Base-by-base conservation (phyloP, 2,113 vertebrate species). In the Melanostigma gelatinosum region DNA sequence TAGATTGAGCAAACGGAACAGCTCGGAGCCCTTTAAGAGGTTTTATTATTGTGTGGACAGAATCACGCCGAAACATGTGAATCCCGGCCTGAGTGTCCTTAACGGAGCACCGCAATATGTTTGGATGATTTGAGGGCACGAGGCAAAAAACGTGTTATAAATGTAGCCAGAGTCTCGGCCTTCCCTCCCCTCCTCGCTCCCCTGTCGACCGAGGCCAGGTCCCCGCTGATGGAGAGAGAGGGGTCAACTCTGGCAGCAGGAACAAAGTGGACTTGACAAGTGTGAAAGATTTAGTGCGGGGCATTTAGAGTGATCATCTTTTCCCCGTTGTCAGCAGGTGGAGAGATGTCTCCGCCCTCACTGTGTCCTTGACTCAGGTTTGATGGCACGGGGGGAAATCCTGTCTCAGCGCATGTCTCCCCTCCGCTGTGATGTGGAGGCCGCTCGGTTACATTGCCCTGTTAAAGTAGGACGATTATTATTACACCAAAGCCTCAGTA, bases 261-360 rank as follows among this genome's bases (percentile, higher is more conserved):
- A 90, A 92, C 90, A 92, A 93, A 94, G 87, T 91, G 88, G 89
- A 93, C 87, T 91, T 90, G 92, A 93, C 91, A 94, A 90, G 92
- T 91, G 92, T 93, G 93, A 92, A 93, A 93, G 92, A 94, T 93
- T 94, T 93, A 94, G 89, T 88, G 90, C 82, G 18, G 77, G 86
- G 81, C 92, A 81, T 94, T 93, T 91, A 90, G 84, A 93, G 90
- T 86, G 88, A 93, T 94, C 90, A 93, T 93, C 91, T 91, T 89
- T 93, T 92, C 85, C 86, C 80, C 93, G 93, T 89, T 90, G 93
- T 94, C 93, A 94, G 94, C 92, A 93, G 90, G 91, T 87, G 73
- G 76, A 84, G 82, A 85, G 80, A 89, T 87, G 70, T 79, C 71
- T 85, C 84, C 54, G 55, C 87, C 89, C 91, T 93, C 77, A 64